Evolutionary conservation across 2,113 vertebrate genomes (phyloP), one percentile per base, ranked within the genome.

Genomic region (Herpetotheres cachinnans): DNA sequence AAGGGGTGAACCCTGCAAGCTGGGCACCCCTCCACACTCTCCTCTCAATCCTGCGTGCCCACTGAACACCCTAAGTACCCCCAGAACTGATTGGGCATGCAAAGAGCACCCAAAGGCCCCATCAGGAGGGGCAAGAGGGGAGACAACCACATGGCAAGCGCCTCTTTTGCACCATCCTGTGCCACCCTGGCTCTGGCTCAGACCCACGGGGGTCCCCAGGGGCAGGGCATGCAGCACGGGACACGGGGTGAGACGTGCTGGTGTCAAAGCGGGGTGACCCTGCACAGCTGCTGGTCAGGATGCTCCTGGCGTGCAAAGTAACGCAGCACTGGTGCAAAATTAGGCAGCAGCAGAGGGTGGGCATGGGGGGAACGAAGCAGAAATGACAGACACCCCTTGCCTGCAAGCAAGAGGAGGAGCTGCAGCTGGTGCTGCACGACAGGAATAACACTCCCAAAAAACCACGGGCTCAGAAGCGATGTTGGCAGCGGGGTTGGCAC

Each of bases 151-250:
- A 25, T 0, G 0, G 16, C 30, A 46, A 73, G 18, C 4, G 10
- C 9, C 25, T 6, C 3, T 15, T 54, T 24, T 10, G 21, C 88
- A n/a, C 20, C 16, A 8, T 24, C 40, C 50, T 2, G 2, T 42
- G 49, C 7, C 34, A 46, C n/a, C 22, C 46, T 16, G 3, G 20
- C 2, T 49, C 22, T n/a, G 30, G 55, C 30, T 85, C 47, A 3
- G 89, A 7, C 19, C n/a, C 24, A 1, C 0, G 0, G 27, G 42
- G 18, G 15, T 52, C 17, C 32, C 44, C 7, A 5, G 0, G 0
- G n/a, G 44, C 52, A 40, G 52, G 26, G 19, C 7, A 4, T 0
- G 36, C 4, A 9, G 1, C 30, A 34, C 21, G 52, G 80, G 34
- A 30, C 50, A 7, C 0, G 1, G 46, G 62, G 10, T n/a, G 58